phyloP scores from a whole-genome alignment of 1,140 invertebrate genomes.

The Dreissena rostriformis region DNA sequence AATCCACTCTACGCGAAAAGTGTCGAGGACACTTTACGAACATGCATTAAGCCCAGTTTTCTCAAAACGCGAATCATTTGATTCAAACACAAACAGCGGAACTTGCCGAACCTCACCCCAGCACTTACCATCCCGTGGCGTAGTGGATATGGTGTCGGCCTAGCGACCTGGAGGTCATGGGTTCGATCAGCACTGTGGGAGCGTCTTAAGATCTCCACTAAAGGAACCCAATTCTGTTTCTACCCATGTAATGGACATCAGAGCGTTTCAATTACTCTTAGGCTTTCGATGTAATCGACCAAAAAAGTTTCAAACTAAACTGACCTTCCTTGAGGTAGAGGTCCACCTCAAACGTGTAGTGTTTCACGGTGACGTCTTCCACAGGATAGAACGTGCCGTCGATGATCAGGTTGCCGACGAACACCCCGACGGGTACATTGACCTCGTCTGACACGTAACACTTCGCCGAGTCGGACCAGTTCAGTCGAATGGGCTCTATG shows the following conservation, averaged over 20 bases:
- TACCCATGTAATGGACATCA: background rate
- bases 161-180: too few relatives aligned
- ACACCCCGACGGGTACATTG: constrained; percentile 68
- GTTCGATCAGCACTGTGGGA: background rate
- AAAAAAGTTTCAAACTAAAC: background rate
- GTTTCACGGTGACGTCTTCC: constrained; percentile 70
- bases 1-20: too few relatives aligned
- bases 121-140: too few relatives aligned
- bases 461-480: constrained; percentile 60
- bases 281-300: background rate
- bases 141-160: too few relatives aligned
- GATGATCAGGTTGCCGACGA: constrained; percentile 68
- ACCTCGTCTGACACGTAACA: constrained; percentile 70
- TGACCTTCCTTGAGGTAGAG: constrained; percentile 76
- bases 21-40: too few relatives aligned
- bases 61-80: too few relatives aligned
- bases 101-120: too few relatives aligned
- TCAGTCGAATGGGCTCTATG: constrained; percentile 63
- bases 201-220: background rate
- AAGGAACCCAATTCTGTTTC: background rate
- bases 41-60: too few relatives aligned
- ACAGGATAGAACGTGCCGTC: constrained; percentile 68
- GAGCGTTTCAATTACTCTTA: background rate
- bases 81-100: too few relatives aligned
- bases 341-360: constrained; percentile 77